These are phyloP conservation scores for Chrysemys picta DNA, from an alignment of 2,113 vertebrate genomes.

Conservation along the genomic window DNA sequence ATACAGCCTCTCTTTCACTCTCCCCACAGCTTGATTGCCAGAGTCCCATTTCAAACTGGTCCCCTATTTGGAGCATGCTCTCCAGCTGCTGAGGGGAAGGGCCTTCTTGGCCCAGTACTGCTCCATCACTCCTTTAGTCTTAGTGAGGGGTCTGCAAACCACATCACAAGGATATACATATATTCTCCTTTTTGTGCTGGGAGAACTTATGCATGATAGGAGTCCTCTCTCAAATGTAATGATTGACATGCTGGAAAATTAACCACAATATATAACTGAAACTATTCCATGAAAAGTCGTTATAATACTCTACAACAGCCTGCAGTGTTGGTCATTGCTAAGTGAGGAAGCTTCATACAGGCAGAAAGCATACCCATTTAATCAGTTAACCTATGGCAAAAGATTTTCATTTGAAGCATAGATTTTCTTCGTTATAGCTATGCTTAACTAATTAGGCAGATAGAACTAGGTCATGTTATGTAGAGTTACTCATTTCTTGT, in stretches of 20 bases:
- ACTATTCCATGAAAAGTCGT: not conserved
- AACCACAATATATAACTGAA: constrained; percentile 37
- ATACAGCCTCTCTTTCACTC: not conserved
- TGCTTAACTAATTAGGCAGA: constrained; percentile 69
- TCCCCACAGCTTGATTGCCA: not conserved
- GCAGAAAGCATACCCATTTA: not conserved
- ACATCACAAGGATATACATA: not conserved
- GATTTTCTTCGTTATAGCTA: constrained; percentile 48
- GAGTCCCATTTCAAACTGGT: not conserved
- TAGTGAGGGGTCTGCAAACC: not conserved
- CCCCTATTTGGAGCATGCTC: not conserved
- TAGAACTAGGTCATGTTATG: constrained; percentile 64
- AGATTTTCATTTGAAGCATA: constrained; percentile 56
- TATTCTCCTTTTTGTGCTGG: not conserved
- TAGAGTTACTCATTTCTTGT: constrained; percentile 57
- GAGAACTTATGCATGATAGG: not conserved
- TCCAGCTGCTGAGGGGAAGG: not conserved
- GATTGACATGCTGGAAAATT: not conserved
- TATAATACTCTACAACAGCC: not conserved
- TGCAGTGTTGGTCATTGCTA: not conserved
- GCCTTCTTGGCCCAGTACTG: not conserved
- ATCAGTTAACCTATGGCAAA: constrained; percentile 60
- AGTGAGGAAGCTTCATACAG: not conserved
- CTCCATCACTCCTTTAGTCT: not conserved
- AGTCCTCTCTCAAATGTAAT: not conserved